phyloP scores from a whole-genome alignment of 2,113 vertebrate genomes.

The Chloropsis hardwickii region DNA sequence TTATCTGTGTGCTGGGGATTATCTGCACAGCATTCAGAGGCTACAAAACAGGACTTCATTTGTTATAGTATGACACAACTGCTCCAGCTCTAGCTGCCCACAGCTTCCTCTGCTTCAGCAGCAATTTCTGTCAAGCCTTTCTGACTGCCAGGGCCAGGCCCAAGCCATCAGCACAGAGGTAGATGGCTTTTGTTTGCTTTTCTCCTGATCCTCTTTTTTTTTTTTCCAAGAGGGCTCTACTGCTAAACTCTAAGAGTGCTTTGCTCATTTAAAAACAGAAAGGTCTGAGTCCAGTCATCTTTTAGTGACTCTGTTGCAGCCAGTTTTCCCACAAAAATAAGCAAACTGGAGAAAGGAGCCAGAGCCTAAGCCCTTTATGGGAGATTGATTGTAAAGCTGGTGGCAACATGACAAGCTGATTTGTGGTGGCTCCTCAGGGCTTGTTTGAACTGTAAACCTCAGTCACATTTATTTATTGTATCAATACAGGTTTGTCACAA shows the following conservation, averaged over 20 bases:
- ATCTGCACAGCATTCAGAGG: neutral
- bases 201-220: neutral
- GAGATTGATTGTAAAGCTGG: conserved; percentile 57
- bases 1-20: neutral
- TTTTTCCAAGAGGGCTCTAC: neutral
- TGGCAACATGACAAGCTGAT: conserved; percentile 60
- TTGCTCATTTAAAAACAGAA: conserved; percentile 22
- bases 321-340: conserved; percentile 59
- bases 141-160: neutral
- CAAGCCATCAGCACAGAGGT: neutral
- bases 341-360: conserved; percentile 51
- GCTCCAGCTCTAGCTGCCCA: neutral
- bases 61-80: neutral
- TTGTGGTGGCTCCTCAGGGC: conserved; percentile 53
- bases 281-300: conserved; percentile 16
- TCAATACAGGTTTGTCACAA: neutral
- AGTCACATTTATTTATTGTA: conserved; percentile 40
- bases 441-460: conserved; percentile 55
- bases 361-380: conserved; percentile 45
- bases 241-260: neutral
- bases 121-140: neutral
- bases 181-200: conserved; percentile 13
- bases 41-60: neutral
- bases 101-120: neutral
- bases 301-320: conserved; percentile 17